A percentile compares a stretch with the other conserved stretches of the same genome.
These are phyloP conservation scores for Cavia aperea DNA, from an alignment of 2,113 vertebrate species.

Conservation along the genomic window DNA sequence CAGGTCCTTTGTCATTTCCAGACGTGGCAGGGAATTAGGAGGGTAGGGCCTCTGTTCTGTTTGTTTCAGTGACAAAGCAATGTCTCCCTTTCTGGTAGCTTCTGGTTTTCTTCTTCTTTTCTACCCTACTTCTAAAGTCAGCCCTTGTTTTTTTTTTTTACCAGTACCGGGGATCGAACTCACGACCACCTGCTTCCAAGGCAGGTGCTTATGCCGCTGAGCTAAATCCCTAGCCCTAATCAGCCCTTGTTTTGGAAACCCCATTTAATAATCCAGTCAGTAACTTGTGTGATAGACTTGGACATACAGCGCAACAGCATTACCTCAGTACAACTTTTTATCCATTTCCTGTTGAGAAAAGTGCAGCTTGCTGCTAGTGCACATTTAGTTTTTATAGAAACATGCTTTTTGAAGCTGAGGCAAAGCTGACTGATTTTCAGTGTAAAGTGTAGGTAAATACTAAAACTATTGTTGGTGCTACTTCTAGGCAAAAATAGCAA, in stretches of 20 bases:
- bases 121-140: neutral
- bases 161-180: too few species aligned
- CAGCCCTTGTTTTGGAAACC: neutral
- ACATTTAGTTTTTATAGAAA: neutral
- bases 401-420: neutral
- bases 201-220: too few species aligned
- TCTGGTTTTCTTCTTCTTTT: neutral
- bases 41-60: neutral
- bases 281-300: neutral
- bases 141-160: too few species aligned
- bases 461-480: neutral
- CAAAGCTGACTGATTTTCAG: neutral
- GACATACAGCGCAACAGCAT: neutral
- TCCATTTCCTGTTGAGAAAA: neutral
- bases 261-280: neutral
- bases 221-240: neutral
- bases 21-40: neutral
- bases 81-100: neutral
- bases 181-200: too few species aligned
- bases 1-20: neutral
- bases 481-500: neutral
- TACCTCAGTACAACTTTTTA: neutral
- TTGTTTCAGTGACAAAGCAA: neutral
- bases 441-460: too few species aligned
- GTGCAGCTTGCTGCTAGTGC: neutral